phyloP scores from a whole-genome alignment of 2,797 vertebrate genomes.

The Leptoclinus maculatus region DNA sequence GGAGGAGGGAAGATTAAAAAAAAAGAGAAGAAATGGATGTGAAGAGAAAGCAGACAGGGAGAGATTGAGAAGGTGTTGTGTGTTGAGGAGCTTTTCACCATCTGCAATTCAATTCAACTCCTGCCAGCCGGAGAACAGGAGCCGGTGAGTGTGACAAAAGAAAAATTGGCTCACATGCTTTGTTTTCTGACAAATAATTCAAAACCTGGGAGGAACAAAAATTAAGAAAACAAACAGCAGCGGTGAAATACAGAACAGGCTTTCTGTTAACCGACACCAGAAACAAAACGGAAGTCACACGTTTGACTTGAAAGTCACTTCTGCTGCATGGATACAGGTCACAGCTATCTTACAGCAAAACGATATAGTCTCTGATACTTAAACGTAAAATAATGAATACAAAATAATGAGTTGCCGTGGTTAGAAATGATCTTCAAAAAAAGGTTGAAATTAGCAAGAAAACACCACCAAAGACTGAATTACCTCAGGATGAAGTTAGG shows the following conservation, averaged over 20 bases:
- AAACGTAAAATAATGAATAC: background rate
- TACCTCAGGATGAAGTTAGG: no score
- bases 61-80: constrained; percentile 14
- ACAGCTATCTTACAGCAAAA: background rate
- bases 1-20: background rate
- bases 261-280: background rate
- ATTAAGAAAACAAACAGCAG: constrained; percentile 15
- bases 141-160: background rate
- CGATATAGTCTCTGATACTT: background rate
- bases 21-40: background rate
- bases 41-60: background rate
- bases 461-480: background rate
- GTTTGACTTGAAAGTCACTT: background rate
- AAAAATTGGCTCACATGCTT: constrained; percentile 2
- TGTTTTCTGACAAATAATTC: constrained; percentile 42
- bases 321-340: background rate
- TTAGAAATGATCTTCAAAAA: background rate
- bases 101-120: constrained; percentile 38
- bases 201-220: constrained; percentile 7
- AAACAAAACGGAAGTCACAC: background rate
- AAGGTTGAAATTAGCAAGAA: background rate
- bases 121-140: constrained; percentile 48
- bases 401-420: background rate
- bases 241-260: background rate
- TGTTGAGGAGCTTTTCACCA: constrained; percentile 4